Conservation (phyloP, 2,113 vertebrate species). For the Chaetura pelagica region DNA sequence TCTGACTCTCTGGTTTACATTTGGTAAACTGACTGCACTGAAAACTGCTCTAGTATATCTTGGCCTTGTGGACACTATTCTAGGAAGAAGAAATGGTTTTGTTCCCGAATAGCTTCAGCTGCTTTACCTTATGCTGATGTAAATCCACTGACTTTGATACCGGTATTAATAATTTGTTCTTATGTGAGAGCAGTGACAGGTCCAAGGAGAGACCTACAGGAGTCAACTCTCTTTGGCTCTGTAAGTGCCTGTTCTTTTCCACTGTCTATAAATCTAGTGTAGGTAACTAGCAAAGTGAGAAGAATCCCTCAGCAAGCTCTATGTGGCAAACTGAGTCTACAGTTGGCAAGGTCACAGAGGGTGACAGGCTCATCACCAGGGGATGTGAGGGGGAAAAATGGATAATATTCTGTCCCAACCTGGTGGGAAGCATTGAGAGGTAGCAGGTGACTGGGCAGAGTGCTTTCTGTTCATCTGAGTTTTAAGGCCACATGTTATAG, state of each 20-base stretch:
- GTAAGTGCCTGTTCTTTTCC: background rate
- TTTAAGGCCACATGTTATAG: background rate
- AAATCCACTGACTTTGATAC: background rate
- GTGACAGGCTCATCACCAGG: background rate
- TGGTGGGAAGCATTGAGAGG: background rate
- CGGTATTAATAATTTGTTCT: background rate
- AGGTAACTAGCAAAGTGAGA: background rate
- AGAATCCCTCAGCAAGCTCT: background rate
- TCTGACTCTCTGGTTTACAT: background rate
- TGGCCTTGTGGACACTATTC: background rate
- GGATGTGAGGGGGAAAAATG: background rate
- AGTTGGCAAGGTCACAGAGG: background rate
- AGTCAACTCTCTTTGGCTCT: background rate
- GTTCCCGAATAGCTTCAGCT: background rate
- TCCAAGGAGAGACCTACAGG: background rate
- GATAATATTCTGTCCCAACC: background rate
- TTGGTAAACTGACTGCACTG: background rate
- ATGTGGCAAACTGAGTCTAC: background rate
- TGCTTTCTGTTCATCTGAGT: background rate
- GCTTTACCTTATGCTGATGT: background rate
- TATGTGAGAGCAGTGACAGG: background rate
- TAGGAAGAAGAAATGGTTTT: background rate
- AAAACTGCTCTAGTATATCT: background rate
- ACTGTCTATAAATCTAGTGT: background rate
- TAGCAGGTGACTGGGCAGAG: background rate